phyloP scores from a whole-genome alignment of 2,797 vertebrate species.

The Menidia menidia region DNA sequence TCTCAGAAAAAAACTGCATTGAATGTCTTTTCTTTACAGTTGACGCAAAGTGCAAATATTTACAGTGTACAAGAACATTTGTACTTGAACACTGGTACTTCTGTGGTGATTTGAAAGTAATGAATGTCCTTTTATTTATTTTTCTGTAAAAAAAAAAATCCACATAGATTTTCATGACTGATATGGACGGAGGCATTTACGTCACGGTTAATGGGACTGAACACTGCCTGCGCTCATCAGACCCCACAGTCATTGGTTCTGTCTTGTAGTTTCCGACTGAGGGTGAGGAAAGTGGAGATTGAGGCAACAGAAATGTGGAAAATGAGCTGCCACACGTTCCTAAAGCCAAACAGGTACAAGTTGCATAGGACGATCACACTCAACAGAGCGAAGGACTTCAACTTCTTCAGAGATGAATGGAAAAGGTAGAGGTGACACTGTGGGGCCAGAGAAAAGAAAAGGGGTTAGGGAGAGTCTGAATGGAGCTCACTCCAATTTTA shows the following conservation, averaged over 20 bases:
- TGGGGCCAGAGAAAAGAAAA: constrained; percentile 4
- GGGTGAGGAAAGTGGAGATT: constrained; percentile 88
- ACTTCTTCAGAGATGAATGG: constrained; percentile 87
- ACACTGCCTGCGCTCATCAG: constrained; percentile 70
- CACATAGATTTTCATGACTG: neutral
- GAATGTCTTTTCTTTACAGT: constrained; percentile 12
- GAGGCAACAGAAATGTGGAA: constrained; percentile 91
- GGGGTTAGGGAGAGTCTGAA: neutral
- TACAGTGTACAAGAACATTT: constrained; percentile 23
- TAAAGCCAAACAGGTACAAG: constrained; percentile 85
- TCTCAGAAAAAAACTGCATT: constrained; percentile 17
- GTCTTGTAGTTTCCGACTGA: constrained; percentile 87
- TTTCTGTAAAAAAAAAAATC: constrained; percentile 19
- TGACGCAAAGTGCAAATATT: constrained; percentile 56
- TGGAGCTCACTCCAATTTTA: neutral
- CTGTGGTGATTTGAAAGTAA: neutral
- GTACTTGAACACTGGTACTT: constrained; percentile 8
- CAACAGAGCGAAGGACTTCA: constrained; percentile 85
- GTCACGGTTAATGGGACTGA: constrained; percentile 18
- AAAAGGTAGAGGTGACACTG: constrained; percentile 97
- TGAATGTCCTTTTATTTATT: constrained; percentile 8
- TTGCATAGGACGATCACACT: constrained; percentile 88
- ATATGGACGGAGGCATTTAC: neutral
- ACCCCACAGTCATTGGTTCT: constrained; percentile 87
- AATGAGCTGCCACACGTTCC: constrained; percentile 92